Conservation (phyloP, 1,140 invertebrate genomes). For the Lordiphosa clarofinis region DNA sequence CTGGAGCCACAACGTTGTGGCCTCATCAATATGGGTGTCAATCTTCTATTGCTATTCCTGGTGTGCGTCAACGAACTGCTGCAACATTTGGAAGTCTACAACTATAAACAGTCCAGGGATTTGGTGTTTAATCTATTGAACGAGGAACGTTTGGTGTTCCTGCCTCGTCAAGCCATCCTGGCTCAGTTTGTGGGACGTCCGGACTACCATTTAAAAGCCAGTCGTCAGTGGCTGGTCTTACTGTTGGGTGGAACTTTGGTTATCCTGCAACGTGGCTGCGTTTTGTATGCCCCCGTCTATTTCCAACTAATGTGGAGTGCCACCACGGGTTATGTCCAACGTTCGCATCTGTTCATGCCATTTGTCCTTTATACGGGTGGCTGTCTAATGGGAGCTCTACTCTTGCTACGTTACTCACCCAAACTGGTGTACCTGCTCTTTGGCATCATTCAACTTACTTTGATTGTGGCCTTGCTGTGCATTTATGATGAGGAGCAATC, state of each 20-base stretch:
- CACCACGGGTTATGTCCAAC: slow-evolving; percentile 38
- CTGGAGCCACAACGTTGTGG: slow-evolving; percentile 58
- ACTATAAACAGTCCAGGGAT: slow-evolving; percentile 66
- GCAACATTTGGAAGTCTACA: slow-evolving; percentile 50
- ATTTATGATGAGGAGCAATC: slow-evolving; percentile 59
- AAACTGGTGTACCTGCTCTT: slow-evolving; percentile 70
- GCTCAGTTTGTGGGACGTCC: slow-evolving; percentile 59
- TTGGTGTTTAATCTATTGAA: slow-evolving; percentile 69
- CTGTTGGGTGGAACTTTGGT: slow-evolving; percentile 39
- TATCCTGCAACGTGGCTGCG: slow-evolving; percentile 38
- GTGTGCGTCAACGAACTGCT: slow-evolving; percentile 65
- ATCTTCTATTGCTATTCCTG: slow-evolving; percentile 38
- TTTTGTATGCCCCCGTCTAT: slow-evolving; percentile 49
- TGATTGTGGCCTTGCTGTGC: slow-evolving; percentile 57
- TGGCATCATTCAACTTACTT: slow-evolving; percentile 62
- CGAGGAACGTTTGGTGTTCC: slow-evolving; percentile 62
- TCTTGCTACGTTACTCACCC: slow-evolving; percentile 61
- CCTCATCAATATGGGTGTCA: slow-evolving; percentile 43
- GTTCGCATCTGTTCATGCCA: slow-evolving; percentile 42
- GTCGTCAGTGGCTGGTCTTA: slow-evolving; percentile 62
- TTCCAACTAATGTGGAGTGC: slow-evolving; percentile 66
- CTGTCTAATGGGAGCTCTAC: slow-evolving; percentile 42
- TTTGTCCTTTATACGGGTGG: slow-evolving; percentile 53
- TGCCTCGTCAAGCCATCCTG: slow-evolving; percentile 50
- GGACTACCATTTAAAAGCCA: slow-evolving; percentile 45